These are phyloP conservation scores for Pomatostomus ruficeps DNA, from an alignment of 2,113 vertebrate genomes.

Conservation along the genomic window DNA sequence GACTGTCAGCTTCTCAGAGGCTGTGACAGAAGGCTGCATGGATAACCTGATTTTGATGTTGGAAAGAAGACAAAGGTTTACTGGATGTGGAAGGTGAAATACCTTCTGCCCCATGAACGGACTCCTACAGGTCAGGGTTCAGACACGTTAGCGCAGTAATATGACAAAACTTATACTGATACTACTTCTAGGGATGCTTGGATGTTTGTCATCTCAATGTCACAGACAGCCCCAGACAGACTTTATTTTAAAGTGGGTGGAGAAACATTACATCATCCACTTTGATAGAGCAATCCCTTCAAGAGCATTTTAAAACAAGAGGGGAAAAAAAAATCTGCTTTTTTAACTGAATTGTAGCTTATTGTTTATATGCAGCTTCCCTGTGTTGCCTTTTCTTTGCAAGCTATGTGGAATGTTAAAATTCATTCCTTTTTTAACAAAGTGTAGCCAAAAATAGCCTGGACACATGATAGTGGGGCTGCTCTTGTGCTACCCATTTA, in stretches of 20 bases:
- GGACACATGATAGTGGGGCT: slow-evolving; percentile 69
- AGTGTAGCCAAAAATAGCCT: slow-evolving; percentile 61
- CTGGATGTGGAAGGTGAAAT: neutral
- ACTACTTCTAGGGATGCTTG: neutral
- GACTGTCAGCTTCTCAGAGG: neutral
- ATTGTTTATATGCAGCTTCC: neutral
- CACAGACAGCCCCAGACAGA: neutral
- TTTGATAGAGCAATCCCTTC: neutral
- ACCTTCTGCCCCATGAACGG: neutral
- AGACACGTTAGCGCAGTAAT: neutral
- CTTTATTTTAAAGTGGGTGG: neutral
- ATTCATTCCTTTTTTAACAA: slow-evolving; percentile 50
- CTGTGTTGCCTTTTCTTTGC: neutral
- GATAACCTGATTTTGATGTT: neutral
- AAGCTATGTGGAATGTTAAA: slow-evolving; percentile 60
- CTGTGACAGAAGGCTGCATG: neutral
- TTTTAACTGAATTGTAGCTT: neutral
- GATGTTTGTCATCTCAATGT: neutral
- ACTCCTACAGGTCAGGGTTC: neutral
- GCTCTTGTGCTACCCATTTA: slow-evolving; percentile 77
- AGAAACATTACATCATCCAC: neutral
- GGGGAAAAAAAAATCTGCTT: neutral
- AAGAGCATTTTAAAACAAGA: neutral
- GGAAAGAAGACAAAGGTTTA: neutral
- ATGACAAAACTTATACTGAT: neutral